Percentiles rank a stretch among this genome's conserved stretches.
Evolutionary conservation across 2,797 vertebrate genomes (phyloP).

Genomic region (Acanthurus tractus): DNA sequence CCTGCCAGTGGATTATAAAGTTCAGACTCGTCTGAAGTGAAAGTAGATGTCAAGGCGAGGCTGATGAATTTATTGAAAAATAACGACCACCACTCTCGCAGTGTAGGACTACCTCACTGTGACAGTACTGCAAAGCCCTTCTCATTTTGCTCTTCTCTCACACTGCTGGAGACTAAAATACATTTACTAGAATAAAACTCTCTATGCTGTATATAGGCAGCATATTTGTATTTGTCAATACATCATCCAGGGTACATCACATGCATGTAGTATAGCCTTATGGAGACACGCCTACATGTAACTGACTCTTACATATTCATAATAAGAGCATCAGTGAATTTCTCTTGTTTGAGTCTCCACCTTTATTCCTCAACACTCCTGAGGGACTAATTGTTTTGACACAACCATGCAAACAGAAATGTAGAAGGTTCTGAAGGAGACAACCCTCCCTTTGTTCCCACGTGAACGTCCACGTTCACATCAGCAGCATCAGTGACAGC

Average conservation of each 20-base stretch:
- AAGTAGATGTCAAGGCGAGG: constrained; percentile 88
- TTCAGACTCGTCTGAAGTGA: constrained; percentile 88
- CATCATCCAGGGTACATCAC: not conserved
- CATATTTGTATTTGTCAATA: not conserved
- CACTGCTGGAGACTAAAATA: not conserved
- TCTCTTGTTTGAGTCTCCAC: constrained; percentile 24
- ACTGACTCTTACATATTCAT: constrained; percentile 12
- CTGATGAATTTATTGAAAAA: constrained; percentile 84
- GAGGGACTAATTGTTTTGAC: constrained; percentile 67
- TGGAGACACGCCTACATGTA: not conserved
- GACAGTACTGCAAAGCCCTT: constrained; percentile 11
- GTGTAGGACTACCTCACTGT: constrained; percentile 8
- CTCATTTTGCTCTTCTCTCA: not conserved
- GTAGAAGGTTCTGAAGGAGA: constrained; percentile 61
- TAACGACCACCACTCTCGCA: constrained; percentile 59
- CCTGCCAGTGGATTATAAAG: constrained; percentile 94
- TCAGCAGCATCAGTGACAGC: constrained; percentile 82
- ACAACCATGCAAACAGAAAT: constrained; percentile 55
- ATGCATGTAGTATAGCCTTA: not conserved
- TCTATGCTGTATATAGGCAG: not conserved
- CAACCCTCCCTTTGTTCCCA: constrained; percentile 71
- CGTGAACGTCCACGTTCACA: constrained; percentile 59
- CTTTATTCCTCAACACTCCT: constrained; percentile 9
- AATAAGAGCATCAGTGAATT: constrained; percentile 15
- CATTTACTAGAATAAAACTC: not conserved